phyloP scores from a whole-genome alignment of 30 jellyfish, hydroid and myxozoan genomes.

The Calvadosia cruxmelitensis region DNA sequence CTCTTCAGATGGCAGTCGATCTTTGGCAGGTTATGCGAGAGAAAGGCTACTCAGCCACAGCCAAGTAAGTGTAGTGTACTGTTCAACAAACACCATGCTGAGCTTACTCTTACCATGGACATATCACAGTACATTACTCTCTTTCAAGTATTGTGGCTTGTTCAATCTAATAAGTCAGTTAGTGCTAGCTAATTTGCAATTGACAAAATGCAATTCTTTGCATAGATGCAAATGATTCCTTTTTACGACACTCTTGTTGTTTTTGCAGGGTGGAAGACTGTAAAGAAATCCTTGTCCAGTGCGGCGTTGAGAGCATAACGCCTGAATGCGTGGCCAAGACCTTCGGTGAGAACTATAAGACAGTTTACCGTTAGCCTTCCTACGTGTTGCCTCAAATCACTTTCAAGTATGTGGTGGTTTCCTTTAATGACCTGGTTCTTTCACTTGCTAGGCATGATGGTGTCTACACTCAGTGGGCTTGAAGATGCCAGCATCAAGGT shows the following conservation, averaged over 20 bases:
- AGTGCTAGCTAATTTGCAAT: not conserved
- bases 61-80: slow-evolving; percentile 29
- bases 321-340: slow-evolving; percentile 69
- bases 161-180: not conserved
- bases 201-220: too few relatives aligned
- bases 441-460: slow-evolving; percentile 79
- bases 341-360: slow-evolving; percentile 55
- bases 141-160: not conserved
- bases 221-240: too few relatives aligned
- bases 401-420: too few relatives aligned
- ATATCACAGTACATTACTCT: not conserved
- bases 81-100: too few relatives aligned
- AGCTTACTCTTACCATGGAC: not conserved
- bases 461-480: slow-evolving; percentile 51
- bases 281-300: slow-evolving; percentile 46
- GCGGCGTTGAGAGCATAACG: slow-evolving; percentile 49
- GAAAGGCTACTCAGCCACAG: slow-evolving; percentile 53
- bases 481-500: slow-evolving; percentile 22
- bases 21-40: slow-evolving; percentile 65
- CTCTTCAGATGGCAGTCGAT: slow-evolving; percentile 38
- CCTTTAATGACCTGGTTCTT: too few relatives aligned
- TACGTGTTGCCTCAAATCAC: too few relatives aligned
- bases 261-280: slow-evolving; percentile 71
- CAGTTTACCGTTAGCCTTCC: too few relatives aligned
- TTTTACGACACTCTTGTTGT: not conserved